Conservation (phyloP, 2,113 vertebrate genomes). For the Saguinus midas region DNA sequence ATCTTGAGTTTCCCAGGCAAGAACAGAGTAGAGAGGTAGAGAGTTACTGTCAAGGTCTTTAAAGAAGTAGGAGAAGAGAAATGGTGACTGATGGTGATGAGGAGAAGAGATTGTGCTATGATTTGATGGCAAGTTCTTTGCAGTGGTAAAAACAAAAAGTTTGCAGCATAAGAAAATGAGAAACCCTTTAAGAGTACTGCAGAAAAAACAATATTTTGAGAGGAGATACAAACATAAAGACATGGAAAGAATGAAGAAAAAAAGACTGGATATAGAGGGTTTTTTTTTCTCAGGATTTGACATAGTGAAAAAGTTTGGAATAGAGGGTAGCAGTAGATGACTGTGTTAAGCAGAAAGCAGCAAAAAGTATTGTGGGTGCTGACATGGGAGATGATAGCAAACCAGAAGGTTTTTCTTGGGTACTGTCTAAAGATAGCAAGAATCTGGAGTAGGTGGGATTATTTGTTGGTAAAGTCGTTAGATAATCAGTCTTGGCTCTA, state of each 20-base stretch:
- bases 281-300: not conserved
- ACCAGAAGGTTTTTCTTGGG: not conserved
- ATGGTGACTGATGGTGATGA: not conserved
- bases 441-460: not conserved
- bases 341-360: not conserved
- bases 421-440: not conserved
- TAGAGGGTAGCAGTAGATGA: not conserved
- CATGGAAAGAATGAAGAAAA: not conserved
- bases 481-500: not conserved
- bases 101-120: not conserved
- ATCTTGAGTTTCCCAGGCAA: not conserved
- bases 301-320: not conserved
- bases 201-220: not conserved
- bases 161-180: not conserved
- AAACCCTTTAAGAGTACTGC: not conserved
- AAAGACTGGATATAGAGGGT: not conserved
- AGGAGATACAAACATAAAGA: conserved; percentile 1
- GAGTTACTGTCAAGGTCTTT: not conserved
- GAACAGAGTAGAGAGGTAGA: not conserved
- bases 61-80: not conserved
- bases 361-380: not conserved
- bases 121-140: not conserved
- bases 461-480: not conserved
- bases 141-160: not conserved
- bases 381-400: not conserved